phyloP scores from a whole-genome alignment of 1,140 invertebrate genomes.

The Parapsyche elsis region DNA sequence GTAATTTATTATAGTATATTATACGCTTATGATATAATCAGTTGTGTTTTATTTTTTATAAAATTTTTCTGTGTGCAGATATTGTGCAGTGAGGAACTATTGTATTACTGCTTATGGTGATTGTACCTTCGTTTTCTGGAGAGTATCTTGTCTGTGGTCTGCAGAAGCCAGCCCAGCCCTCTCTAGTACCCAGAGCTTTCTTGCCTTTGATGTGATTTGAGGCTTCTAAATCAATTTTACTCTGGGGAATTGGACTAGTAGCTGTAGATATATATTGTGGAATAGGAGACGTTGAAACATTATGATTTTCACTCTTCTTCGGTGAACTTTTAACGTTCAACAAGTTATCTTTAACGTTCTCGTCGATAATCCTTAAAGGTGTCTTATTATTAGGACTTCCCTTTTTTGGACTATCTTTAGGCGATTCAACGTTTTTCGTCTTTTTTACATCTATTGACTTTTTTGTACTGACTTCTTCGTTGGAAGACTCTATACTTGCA shows the following conservation, averaged over 20 bases:
- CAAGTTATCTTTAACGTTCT: conserved; percentile 4
- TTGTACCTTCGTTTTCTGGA: conserved; percentile 56
- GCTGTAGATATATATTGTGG: conserved; percentile 50
- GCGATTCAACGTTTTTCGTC: conserved; percentile 12
- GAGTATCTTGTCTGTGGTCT: conserved; percentile 53
- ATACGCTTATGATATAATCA: too few relatives aligned
- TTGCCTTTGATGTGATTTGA: conserved; percentile 52
- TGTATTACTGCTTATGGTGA: conserved; percentile 49
- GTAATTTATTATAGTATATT: conserved; percentile 19
- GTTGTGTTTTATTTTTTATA: conserved; percentile 44
- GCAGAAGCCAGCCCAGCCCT: conserved; percentile 53
- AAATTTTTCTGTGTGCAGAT: conserved; percentile 52
- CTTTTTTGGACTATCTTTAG: neutral
- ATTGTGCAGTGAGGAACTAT: conserved; percentile 52
- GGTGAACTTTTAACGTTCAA: neutral
- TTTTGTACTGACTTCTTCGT: conserved; percentile 50
- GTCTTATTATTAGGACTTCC: neutral
- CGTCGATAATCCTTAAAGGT: conserved; percentile 16
- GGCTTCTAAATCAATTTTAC: neutral
- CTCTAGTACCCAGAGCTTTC: conserved; percentile 57
- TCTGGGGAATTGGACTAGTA: conserved; percentile 52
- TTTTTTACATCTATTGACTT: conserved; percentile 37
- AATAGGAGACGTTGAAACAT: conserved; percentile 52
- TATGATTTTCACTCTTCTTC: conserved; percentile 32
- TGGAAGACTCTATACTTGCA: conserved; percentile 64